phyloP scores from a whole-genome alignment of 2,888 invertebrate genomes.

The Melieria picta region DNA sequence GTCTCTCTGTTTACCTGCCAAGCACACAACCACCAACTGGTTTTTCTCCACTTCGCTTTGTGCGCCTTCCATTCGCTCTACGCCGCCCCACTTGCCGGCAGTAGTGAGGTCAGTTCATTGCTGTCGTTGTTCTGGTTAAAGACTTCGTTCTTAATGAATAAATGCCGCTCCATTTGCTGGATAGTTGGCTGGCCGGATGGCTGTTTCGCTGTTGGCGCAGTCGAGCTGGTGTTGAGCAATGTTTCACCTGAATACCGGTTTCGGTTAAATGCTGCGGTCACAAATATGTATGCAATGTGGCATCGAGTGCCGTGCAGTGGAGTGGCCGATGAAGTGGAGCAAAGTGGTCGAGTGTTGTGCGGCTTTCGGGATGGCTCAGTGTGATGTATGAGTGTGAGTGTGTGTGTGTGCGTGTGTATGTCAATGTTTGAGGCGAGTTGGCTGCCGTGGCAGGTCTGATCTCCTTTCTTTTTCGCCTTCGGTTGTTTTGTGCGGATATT shows the following conservation, averaged over 20 bases:
- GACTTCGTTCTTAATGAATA: slow-evolving; percentile 15
- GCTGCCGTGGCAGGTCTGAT: background rate
- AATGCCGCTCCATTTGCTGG: slow-evolving; percentile 2
- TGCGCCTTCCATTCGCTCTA: background rate
- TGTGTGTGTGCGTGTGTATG: slow-evolving; percentile 9
- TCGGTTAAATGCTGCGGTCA: background rate
- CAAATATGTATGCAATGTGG: no score
- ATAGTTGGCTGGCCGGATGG: no score
- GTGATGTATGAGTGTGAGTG: background rate
- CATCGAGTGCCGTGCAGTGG: no score
- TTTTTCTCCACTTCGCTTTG: no score
- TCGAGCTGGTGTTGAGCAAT: background rate
- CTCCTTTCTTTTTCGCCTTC: slow-evolving; percentile 18
- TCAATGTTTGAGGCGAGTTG: background rate
- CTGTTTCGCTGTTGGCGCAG: no score
- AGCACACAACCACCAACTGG: no score
- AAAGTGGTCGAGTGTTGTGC: background rate
- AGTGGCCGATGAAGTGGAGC: background rate
- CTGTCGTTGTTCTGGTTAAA: background rate
- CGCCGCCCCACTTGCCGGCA: slow-evolving; percentile 13
- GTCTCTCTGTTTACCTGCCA: no score
- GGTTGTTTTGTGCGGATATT: no score
- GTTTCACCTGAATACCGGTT: slow-evolving; percentile 13
- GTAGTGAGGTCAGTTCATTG: no score
- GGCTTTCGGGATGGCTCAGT: background rate